Percentiles rank a stretch among this genome's conserved stretches.
Evolutionary conservation across 2,797 vertebrate genomes (phyloP).

Genomic region (Lacerta viridis): DNA sequence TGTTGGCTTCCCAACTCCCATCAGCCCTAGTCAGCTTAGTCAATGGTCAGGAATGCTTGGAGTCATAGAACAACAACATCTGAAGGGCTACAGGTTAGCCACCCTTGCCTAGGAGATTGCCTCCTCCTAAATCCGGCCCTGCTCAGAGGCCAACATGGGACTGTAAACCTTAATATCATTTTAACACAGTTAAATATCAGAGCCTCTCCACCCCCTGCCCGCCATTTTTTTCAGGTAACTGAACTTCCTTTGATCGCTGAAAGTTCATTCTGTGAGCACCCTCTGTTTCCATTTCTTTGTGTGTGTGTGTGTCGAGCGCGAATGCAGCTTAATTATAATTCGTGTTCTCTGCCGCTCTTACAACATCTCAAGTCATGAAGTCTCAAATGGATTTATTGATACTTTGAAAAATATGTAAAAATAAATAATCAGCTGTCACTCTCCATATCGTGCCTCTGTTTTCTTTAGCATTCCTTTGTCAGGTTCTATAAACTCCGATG

Average conservation of each 20-base stretch:
- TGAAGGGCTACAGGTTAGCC: no score
- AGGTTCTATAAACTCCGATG: conserved; percentile 66
- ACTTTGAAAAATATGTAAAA: conserved; percentile 71
- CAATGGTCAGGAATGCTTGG: no score
- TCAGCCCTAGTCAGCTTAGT: no score
- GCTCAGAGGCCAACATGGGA: not conserved
- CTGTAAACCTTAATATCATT: not conserved
- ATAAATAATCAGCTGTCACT: conserved; percentile 70
- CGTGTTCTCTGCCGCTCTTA: conserved; percentile 41
- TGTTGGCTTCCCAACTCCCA: no score
- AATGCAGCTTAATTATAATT: conserved; percentile 47
- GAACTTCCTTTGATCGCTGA: conserved; percentile 45
- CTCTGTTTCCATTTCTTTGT: conserved; percentile 36
- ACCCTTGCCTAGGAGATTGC: not conserved
- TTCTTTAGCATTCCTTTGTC: conserved; percentile 71
- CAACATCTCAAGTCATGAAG: conserved; percentile 46
- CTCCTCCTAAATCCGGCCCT: not conserved
- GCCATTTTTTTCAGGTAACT: conserved; percentile 29
- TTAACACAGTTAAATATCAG: not conserved
- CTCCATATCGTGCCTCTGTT: conserved; percentile 65
- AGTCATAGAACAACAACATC: no score
- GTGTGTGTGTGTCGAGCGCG: not conserved
- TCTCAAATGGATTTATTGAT: conserved; percentile 66
- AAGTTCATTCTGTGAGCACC: conserved; percentile 51
- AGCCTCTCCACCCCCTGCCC: not conserved